Evolutionary conservation across 2,888 invertebrate genomes (phyloP).

Genomic region (Panzeria rudis): DNA sequence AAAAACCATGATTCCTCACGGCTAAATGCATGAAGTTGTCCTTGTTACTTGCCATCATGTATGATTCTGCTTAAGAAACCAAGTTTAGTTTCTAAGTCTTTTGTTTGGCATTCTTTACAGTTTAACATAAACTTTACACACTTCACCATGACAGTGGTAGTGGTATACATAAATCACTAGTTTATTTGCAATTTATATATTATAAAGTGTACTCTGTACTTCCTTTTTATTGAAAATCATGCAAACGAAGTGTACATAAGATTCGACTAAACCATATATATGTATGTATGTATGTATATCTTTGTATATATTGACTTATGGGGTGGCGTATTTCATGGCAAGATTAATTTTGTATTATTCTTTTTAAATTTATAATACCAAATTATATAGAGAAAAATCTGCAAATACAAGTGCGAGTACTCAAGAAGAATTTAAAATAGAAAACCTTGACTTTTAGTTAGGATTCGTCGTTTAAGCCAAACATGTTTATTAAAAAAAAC

Average conservation of each 20-base stretch:
- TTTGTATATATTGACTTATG: constrained; percentile 16
- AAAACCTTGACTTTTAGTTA: constrained; percentile 63
- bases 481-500: not conserved
- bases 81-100: constrained; percentile 63
- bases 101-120: constrained; percentile 43
- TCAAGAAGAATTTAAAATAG: not conserved
- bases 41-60: constrained; percentile 43
- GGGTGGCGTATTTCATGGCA: constrained; percentile 67
- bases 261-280: too few species aligned
- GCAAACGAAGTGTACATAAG: not conserved
- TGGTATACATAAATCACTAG: not conserved
- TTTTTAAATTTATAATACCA: not conserved
- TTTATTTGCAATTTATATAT: not conserved
- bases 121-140: too few species aligned
- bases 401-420: not conserved
- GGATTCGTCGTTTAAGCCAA: constrained; percentile 31
- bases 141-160: not conserved
- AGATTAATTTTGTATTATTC: constrained; percentile 64
- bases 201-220: not conserved
- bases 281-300: too few species aligned
- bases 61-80: constrained; percentile 25
- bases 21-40: constrained; percentile 58
- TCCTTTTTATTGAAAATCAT: not conserved
- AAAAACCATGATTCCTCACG: constrained; percentile 62
- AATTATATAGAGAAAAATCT: constrained; percentile 18